These are phyloP conservation scores for Myathropa florea DNA, from an alignment of 2,888 invertebrate species.

Conservation along the genomic window DNA sequence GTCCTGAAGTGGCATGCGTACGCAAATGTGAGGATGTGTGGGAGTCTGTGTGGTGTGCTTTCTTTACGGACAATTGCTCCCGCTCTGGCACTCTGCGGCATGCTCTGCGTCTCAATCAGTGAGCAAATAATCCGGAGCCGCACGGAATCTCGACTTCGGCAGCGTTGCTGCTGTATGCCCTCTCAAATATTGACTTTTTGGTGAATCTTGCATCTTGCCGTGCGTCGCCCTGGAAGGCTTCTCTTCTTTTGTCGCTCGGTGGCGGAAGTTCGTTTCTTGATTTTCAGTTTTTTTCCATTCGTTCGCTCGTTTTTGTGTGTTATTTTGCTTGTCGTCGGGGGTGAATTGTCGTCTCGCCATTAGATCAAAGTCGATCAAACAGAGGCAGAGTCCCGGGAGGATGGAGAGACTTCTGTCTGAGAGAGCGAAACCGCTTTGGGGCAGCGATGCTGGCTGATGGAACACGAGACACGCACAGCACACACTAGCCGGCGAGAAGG, in stretches of 20 bases:
- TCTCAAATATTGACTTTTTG: slow-evolving; percentile 67
- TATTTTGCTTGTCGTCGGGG: not conserved
- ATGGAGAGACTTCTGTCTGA: slow-evolving; percentile 41
- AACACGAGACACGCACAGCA: not conserved
- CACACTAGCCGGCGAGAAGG: slow-evolving; percentile 26
- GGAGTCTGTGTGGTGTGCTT: slow-evolving; percentile 17
- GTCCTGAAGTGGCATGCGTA: slow-evolving; percentile 33
- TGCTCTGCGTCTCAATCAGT: slow-evolving; percentile 49
- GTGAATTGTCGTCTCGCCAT: not conserved
- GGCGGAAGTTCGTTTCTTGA: not conserved
- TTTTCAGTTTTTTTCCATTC: not conserved
- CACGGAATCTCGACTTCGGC: slow-evolving; percentile 16
- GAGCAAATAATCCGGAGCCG: slow-evolving; percentile 61
- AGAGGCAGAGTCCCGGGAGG: slow-evolving; percentile 7
- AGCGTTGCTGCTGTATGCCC: slow-evolving; percentile 18
- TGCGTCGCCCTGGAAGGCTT: not conserved
- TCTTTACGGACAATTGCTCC: slow-evolving; percentile 63
- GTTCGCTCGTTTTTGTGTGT: not conserved
- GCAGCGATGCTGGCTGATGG: slow-evolving; percentile 6
- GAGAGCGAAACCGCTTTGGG: slow-evolving; percentile 32
- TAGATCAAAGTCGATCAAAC: slow-evolving; percentile 68
- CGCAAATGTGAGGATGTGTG: slow-evolving; percentile 53
- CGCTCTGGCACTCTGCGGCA: slow-evolving; percentile 25
- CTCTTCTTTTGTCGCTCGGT: not conserved
- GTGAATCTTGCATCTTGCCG: slow-evolving; percentile 43